Conservation (phyloP, 2,113 vertebrate species). For the Eclectus roratus region DNA sequence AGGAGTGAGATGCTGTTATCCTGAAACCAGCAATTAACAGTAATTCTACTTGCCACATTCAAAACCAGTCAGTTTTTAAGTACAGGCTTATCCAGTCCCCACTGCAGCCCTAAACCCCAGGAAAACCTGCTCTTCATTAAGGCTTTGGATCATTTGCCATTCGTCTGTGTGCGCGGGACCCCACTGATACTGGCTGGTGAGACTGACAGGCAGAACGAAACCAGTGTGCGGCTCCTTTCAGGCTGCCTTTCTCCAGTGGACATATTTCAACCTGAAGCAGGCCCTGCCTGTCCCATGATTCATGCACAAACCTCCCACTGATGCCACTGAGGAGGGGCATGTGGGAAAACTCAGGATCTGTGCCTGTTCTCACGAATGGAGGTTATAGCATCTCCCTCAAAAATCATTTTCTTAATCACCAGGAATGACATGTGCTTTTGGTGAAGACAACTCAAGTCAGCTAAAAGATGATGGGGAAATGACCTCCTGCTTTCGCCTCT, state of each 20-base stretch:
- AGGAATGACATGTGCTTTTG: not conserved
- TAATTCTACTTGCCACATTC: not conserved
- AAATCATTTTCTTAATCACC: not conserved
- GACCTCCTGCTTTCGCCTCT: not conserved
- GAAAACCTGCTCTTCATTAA: not conserved
- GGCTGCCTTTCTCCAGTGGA: not conserved
- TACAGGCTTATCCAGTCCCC: not conserved
- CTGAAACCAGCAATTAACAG: not conserved
- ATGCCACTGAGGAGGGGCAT: not conserved
- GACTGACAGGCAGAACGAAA: not conserved
- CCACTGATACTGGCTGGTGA: not conserved
- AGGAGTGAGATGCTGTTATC: not conserved
- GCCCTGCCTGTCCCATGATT: not conserved
- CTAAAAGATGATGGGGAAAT: not conserved
- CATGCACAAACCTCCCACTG: not conserved
- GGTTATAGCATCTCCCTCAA: not conserved
- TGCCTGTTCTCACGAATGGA: not conserved
- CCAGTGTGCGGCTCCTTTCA: rapidly evolving
- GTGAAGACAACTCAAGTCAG: not conserved
- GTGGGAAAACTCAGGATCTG: not conserved
- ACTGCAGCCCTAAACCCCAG: not conserved
- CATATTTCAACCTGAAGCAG: not conserved
- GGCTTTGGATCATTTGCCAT: not conserved
- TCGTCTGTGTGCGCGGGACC: not conserved
- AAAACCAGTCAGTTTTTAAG: not conserved